phyloP scores from a whole-genome alignment of 2,113 vertebrate genomes.

The Pseudorasbora parva region DNA sequence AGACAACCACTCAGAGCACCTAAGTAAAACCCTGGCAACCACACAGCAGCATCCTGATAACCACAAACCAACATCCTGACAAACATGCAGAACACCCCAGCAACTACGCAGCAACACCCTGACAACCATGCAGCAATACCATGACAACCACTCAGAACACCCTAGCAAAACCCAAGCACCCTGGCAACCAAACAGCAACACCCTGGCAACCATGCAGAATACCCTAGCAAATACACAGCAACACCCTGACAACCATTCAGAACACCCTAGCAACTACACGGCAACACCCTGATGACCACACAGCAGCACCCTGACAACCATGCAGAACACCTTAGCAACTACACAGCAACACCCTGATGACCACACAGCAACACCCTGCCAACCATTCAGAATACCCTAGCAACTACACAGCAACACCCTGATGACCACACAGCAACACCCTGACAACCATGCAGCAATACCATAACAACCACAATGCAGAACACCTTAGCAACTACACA shows the following conservation, averaged over 20 bases:
- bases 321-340: not conserved
- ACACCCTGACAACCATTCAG: too few relatives aligned
- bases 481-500: not conserved
- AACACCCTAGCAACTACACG: too few relatives aligned
- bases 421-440: not conserved
- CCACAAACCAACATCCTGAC: too few relatives aligned
- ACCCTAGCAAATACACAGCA: too few relatives aligned
- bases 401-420: not conserved
- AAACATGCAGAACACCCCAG: too few relatives aligned
- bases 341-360: not conserved
- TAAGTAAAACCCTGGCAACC: not conserved
- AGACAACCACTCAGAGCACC: not conserved
- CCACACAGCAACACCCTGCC: not conserved
- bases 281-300: too few relatives aligned
- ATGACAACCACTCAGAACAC: not conserved
- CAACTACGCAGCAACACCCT: too few relatives aligned
- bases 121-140: too few relatives aligned
- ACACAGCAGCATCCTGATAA: not conserved
- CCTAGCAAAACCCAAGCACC: too few relatives aligned
- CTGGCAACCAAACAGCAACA: too few relatives aligned
- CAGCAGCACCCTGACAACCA: not conserved
- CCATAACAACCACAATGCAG: too few relatives aligned
- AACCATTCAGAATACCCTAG: not conserved
- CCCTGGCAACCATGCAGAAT: too few relatives aligned
- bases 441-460: not conserved